Conservation (phyloP, 2,888 invertebrate genomes). For the Callimorpha dominula region DNA sequence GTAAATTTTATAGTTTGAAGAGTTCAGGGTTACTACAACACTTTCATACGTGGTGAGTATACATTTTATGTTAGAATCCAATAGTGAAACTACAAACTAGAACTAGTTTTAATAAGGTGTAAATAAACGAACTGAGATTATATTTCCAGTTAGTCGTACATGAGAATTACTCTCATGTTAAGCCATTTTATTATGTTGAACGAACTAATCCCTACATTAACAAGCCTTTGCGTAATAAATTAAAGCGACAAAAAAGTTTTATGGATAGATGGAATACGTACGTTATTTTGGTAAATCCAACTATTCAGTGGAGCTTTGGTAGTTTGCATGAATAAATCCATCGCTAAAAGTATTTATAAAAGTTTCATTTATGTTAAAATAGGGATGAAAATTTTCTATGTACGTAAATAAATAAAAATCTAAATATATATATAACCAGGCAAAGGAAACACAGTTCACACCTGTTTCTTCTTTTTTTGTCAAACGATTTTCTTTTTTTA, state of each 20-base stretch:
- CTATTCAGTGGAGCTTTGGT: constrained; percentile 22
- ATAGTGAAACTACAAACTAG: not conserved
- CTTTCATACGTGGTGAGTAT: not conserved
- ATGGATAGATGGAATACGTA: constrained; percentile 24
- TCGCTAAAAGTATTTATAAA: constrained; percentile 6
- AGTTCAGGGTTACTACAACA: not conserved
- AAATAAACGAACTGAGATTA: not conserved
- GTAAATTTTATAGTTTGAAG: no score
- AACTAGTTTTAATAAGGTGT: not conserved
- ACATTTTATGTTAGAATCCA: not conserved
- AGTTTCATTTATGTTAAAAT: no score
- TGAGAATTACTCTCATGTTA: not conserved
- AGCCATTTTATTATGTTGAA: not conserved
- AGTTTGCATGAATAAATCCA: constrained; percentile 6
- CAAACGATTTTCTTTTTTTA: no score
- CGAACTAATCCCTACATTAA: constrained; percentile 2
- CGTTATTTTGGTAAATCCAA: constrained; percentile 19
- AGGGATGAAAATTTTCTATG: no score
- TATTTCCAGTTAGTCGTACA: not conserved
- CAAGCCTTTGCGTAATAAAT: constrained; percentile 10
- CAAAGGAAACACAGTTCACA: no score
- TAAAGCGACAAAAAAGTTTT: constrained; percentile 30
- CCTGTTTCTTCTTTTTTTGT: no score
- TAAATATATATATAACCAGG: no score
- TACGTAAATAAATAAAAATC: no score